A percentile compares a stretch with the other conserved stretches of the same genome.
phyloP scores from a whole-genome alignment of 2,888 invertebrate species.

The Drosophila mimetica region DNA sequence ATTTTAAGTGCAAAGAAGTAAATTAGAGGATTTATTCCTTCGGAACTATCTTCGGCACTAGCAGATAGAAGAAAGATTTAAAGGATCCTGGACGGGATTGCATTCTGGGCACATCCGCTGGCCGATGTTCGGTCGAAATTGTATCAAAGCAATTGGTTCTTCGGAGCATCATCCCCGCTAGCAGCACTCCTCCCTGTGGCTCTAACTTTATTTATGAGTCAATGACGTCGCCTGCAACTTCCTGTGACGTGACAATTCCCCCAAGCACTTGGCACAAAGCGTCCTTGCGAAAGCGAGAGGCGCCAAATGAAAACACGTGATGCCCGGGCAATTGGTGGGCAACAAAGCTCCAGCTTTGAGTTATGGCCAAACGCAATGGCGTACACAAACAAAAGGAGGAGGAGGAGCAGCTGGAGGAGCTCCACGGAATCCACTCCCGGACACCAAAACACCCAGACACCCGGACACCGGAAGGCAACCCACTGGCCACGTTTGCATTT shows the following conservation, averaged over 20 bases:
- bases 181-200: slow-evolving; percentile 7
- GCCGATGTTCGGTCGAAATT: slow-evolving; percentile 17
- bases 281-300: slow-evolving; percentile 25
- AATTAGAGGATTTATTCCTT: background rate
- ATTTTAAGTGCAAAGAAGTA: background rate
- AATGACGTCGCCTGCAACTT: slow-evolving; percentile 67
- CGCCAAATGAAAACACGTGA: slow-evolving; percentile 77
- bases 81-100: slow-evolving; percentile 2
- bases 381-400: slow-evolving; percentile 49
- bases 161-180: background rate
- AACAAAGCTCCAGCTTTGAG: slow-evolving; percentile 72
- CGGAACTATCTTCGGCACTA: background rate
- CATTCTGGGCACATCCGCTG: slow-evolving; percentile 25
- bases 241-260: slow-evolving; percentile 67
- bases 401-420: background rate
- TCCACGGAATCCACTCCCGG: background rate
- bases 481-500: slow-evolving; percentile 73
- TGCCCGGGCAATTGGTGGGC: slow-evolving; percentile 71
- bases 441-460: background rate
- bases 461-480: slow-evolving; percentile 23
- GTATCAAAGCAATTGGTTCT: slow-evolving; percentile 40
- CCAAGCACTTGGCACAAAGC: slow-evolving; percentile 52
- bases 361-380: slow-evolving; percentile 62
- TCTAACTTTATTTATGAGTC: slow-evolving; percentile 65
- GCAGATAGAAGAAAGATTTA: background rate